These are phyloP conservation scores for Desoria tigrina DNA, from an alignment of 2,888 invertebrate species.

Conservation along the genomic window DNA sequence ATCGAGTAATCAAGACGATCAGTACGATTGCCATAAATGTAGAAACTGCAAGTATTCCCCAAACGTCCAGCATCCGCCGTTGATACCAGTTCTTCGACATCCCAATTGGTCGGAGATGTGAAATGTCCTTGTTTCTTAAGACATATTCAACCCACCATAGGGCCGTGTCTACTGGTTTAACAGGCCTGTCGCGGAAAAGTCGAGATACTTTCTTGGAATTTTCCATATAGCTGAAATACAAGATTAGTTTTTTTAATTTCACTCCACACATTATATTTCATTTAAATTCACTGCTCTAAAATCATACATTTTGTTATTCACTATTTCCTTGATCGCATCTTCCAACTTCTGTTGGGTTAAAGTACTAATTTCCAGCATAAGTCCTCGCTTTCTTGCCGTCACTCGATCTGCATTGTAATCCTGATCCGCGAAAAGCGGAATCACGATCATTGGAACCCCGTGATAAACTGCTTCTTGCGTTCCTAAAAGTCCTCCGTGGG, in stretches of 20 bases:
- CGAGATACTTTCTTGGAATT: constrained; percentile 20
- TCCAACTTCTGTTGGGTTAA: constrained; percentile 31
- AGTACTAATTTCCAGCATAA: constrained; percentile 35
- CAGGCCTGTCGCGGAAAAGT: constrained; percentile 37
- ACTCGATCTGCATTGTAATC: constrained; percentile 42
- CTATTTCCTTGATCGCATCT: constrained; percentile 23
- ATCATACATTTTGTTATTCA: too few species aligned
- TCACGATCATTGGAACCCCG: constrained; percentile 46
- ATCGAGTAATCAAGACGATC: too few species aligned
- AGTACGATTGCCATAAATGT: too few species aligned
- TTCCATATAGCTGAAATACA: constrained; percentile 16
- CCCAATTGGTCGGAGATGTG: constrained; percentile 26
- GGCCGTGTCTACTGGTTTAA: constrained; percentile 40
- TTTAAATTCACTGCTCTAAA: too few species aligned
- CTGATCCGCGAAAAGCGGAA: constrained; percentile 47
- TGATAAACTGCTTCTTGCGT: constrained; percentile 36
- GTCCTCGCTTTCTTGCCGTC: constrained; percentile 35
- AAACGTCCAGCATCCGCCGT: constrained; percentile 37
- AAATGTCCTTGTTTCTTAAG: constrained; percentile 37
- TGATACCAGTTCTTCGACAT: constrained; percentile 35
- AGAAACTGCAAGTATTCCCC: constrained; percentile 29
- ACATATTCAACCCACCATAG: constrained; percentile 42
- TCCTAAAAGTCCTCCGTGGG: constrained; percentile 37
- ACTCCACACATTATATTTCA: too few species aligned
- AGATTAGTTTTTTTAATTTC: too few species aligned